Base-by-base conservation (phyloP, 2,113 vertebrate species). In the Etia nguti region DNA sequence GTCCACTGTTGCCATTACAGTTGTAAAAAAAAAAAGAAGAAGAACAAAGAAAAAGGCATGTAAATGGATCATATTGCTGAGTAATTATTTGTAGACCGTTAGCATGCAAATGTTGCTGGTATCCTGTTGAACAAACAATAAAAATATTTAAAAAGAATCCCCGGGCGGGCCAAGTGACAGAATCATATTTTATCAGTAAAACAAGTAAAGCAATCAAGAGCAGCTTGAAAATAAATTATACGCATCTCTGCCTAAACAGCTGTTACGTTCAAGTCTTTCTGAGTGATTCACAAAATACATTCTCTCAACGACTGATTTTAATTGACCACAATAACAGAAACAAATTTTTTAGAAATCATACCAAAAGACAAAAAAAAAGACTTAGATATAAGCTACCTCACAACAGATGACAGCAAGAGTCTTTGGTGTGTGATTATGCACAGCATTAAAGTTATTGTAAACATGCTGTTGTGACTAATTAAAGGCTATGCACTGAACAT, bases 241-340 rank as follows among this genome's bases (percentile, higher is more conserved):
- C 83, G 92, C 86, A 92, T 95, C 84, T 94, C 88, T 94, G 88
- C 85, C 90, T 86, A 88, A 92, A 93, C 85, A 95, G 90, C 70
- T 86, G 54, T 94, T 88, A 88, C 83, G 92, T 96, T 96, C 95
- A 97, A 96, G 96, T 96, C 93, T 95, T 94, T 89, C 88, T 91
- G 90, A 94, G 93, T 92, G 92, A 94, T 95, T 96, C 91, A 96
- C 94, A 95, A 95, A 96, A 95, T 96, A 96, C 96, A 96, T 96
- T 97, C 96, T 94, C 93, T 96, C 90, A 90, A 90, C 86, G 89
- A 88, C 90, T 93, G 93, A 90, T 90, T 92, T 81, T 88, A 84
- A 85, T 73, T 70, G 83, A 93, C 75, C 56, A 91, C 60, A 56
- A 91, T 59, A 87, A 92, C 77, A 88, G 70, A 87, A 88, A 86